Percentiles rank a stretch among this genome's conserved stretches.
phyloP scores from a whole-genome alignment of 2,888 invertebrate genomes.

The Myopa tessellatipennis region DNA sequence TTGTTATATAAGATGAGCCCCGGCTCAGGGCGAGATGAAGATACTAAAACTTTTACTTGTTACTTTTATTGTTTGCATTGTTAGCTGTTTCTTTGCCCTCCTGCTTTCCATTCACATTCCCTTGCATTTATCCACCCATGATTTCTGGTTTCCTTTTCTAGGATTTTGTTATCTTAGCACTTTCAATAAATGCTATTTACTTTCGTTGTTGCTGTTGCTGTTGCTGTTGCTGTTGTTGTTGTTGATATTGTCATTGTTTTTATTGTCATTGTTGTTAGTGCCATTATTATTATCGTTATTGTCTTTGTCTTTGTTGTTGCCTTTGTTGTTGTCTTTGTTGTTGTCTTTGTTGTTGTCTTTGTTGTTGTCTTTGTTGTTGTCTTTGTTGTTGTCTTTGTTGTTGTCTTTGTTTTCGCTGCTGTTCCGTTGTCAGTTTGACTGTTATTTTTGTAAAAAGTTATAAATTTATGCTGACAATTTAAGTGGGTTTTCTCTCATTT shows the following conservation, averaged over 20 bases:
- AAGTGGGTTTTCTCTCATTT: neutral
- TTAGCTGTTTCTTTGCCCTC: neutral
- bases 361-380: neutral
- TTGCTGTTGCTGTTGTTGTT: neutral
- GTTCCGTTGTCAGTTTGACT: neutral
- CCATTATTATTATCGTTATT: too few species aligned
- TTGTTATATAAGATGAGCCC: too few species aligned
- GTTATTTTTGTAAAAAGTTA: neutral
- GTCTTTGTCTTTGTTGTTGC: neutral
- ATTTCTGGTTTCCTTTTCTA: neutral
- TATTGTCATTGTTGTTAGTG: neutral
- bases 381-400: neutral
- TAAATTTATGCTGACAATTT: neutral
- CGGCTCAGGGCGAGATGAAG: too few species aligned
- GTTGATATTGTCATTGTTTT: neutral
- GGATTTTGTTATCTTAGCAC: too few species aligned
- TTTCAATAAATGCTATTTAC: neutral
- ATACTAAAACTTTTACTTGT: too few species aligned
- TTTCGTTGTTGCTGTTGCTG: neutral
- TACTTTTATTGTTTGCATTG: too few species aligned
- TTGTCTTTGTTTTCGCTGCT: neutral
- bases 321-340: neutral
- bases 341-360: neutral
- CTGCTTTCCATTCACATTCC: neutral
- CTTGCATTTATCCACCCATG: neutral